Conservation (phyloP, 2,797 vertebrate species). For the Sparidentex hasta region DNA sequence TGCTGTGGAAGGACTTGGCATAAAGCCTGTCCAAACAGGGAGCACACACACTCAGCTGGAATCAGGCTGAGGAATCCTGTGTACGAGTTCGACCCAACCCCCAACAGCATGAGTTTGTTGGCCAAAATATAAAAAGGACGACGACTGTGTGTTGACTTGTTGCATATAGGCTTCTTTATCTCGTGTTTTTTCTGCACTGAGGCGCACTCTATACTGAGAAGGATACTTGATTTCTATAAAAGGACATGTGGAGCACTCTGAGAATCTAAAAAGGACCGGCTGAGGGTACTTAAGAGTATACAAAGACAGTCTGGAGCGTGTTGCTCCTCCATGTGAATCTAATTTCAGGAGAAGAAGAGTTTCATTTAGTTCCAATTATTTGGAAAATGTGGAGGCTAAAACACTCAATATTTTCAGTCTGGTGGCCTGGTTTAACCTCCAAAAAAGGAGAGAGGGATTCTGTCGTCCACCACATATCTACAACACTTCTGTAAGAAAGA, state of each 20-base stretch:
- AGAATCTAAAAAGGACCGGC: neutral
- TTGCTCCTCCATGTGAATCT: neutral
- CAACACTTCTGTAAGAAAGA: neutral
- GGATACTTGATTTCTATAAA: neutral
- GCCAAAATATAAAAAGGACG: slow-evolving; percentile 32
- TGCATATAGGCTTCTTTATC: neutral
- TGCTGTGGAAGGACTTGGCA: slow-evolving; percentile 75
- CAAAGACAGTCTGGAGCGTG: neutral
- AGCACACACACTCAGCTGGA: slow-evolving; percentile 65
- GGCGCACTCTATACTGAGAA: neutral
- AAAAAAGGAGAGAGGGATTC: neutral
- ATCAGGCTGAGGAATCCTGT: slow-evolving; percentile 72
- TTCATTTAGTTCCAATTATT: neutral
- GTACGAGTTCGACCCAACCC: slow-evolving; percentile 51
- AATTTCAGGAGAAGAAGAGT: neutral
- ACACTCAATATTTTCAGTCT: slow-evolving; percentile 1
- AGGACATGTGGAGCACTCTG: neutral
- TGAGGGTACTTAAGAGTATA: neutral
- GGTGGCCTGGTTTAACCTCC: neutral
- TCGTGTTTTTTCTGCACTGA: neutral
- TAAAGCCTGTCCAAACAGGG: slow-evolving; percentile 70
- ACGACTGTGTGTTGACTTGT: neutral
- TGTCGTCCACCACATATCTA: neutral
- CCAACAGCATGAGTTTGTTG: slow-evolving; percentile 31
- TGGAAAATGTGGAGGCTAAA: neutral